Base-by-base conservation (phyloP, 1,140 invertebrate genomes). In the Pseudomyrmex concolor region DNA sequence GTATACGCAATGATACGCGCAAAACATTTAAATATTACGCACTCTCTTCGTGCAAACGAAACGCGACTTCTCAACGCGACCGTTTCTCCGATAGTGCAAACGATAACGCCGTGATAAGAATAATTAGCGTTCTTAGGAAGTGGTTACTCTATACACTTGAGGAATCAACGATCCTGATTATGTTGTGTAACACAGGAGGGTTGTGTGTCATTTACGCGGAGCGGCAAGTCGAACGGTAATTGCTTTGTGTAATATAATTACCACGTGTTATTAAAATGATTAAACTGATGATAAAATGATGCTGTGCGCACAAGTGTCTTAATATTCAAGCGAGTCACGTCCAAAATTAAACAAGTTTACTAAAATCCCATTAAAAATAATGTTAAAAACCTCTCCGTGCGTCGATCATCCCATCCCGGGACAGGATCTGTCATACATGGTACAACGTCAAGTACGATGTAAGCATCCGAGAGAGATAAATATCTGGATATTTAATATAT, bases 111-210 rank as follows among this genome's bases (percentile, higher is more conserved):
- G 10, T 59, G 87, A 89, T 89, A 89, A 86, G 67, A 12, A 71
- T 76, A 87, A 89, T 89, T 83, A 84, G 57, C 71, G 66, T 87
- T 87, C 77, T 34, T 87, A 89, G 87, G 86, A 89, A 89, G 86
- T 88, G 87, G 86, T 81, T 83, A 76, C 60, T 60, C 59, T 81
- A 82, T 25, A 67, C 62, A 82, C 43, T 15, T 45, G 60, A 51
- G 17, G 54, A 81, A 84, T 22, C 68, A 84, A 85, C 80, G 72
- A 77, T 77, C n/a, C 74, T 59, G 82, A 88, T 88, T 84, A 84
- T 7, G 34, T 34, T 34, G 25, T n/a, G 4, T 4, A 25, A 25
- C 25, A 22, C 19, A 43, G 3, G 9, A 66, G 34, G 0, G 17
- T 54, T 66, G 50, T 66, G 50, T 19, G 55, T 68, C 62, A 22